Conservation (phyloP, 2,888 invertebrate species). For the Neoitamus cyanurus region DNA sequence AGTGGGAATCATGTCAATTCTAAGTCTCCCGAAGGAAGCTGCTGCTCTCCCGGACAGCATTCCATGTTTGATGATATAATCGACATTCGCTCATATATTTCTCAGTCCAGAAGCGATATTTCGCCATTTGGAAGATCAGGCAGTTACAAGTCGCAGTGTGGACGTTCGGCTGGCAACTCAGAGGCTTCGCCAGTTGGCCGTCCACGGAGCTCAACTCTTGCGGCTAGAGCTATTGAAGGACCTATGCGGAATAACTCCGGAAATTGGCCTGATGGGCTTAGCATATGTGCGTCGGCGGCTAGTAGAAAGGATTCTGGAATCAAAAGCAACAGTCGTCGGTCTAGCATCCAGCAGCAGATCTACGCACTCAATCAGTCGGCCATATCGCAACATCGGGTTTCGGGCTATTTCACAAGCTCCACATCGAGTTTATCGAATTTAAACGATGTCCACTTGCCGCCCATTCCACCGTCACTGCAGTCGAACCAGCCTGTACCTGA, state of each 20-base stretch:
- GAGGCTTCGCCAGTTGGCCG: conserved; percentile 67
- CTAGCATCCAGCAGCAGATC: conserved; percentile 88
- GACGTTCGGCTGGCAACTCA: conserved; percentile 70
- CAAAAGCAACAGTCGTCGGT: conserved; percentile 83
- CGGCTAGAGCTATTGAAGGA: conserved; percentile 58
- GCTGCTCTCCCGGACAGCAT: conserved; percentile 68
- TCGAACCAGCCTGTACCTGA: conserved; percentile 68
- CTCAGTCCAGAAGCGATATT: conserved; percentile 79
- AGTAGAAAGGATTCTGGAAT: conserved; percentile 91
- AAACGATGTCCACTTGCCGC: conserved; percentile 66
- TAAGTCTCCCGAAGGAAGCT: conserved; percentile 59
- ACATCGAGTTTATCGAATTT: conserved; percentile 73
- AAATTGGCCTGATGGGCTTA: conserved; percentile 73
- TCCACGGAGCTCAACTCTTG: conserved; percentile 66
- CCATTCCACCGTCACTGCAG: conserved; percentile 56
- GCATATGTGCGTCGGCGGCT: conserved; percentile 80
- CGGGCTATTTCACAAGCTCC: conserved; percentile 89
- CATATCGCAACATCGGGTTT: conserved; percentile 82
- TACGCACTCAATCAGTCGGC: conserved; percentile 75
- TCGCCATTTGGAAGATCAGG: conserved; percentile 77
- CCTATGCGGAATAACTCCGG: conserved; percentile 35
- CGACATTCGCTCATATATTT: conserved; percentile 78
- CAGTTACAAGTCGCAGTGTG: conserved; percentile 77
- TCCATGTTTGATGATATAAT: conserved; percentile 74
- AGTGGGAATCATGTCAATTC: conserved; percentile 53